Base-by-base conservation (phyloP, 2,113 vertebrate genomes). In the Aspiorhynchus laticeps region DNA sequence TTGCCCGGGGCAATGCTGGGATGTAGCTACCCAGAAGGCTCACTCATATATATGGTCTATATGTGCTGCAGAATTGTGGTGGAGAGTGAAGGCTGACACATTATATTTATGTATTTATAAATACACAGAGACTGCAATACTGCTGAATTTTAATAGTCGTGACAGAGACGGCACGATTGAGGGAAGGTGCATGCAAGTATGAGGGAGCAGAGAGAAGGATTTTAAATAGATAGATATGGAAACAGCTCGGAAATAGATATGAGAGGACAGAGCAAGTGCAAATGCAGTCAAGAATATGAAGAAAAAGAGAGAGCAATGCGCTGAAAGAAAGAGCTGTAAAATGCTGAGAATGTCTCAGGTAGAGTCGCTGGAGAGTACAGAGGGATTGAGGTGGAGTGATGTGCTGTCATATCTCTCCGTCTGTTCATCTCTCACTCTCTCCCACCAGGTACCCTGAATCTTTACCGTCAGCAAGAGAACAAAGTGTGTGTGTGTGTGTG, bases 381-480 rank as follows among this genome's bases (percentile, higher is more conserved):
- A 67, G 80, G 87, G 88, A 88, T 88, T 85, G 91, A 88, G 88
- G 59, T 81, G 82, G 69, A 92, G 87, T 28, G 90, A 93, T 93
- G 93, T 94, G 91, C 91, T 93, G 92, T 93, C 92, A 93, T 92
- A 74, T 92, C 87, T 91, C 88, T 90, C 53, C 75, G 84, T 92
- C 90, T 93, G 90, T 90, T 93, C 93, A 92, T 93, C 91, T 89
- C 91, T 93, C 91, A 92, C 43, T 53, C 90, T 91, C 28, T 83
- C 83, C 69, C 53, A 67, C 33, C 78, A 78, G 83, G 53, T 79
- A 56, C 78, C 46, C 28, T 67, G 51, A 59, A 86, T 38, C 74
- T 87, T 85, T 48, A 38, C 86, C 71, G 56, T 90, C 80, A 85
- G 91, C 88, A 88, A 31, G 82, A 90, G 5, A 61, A 86, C 76